Base-by-base conservation (phyloP, 2,113 vertebrate species). In the Axis porcinus region DNA sequence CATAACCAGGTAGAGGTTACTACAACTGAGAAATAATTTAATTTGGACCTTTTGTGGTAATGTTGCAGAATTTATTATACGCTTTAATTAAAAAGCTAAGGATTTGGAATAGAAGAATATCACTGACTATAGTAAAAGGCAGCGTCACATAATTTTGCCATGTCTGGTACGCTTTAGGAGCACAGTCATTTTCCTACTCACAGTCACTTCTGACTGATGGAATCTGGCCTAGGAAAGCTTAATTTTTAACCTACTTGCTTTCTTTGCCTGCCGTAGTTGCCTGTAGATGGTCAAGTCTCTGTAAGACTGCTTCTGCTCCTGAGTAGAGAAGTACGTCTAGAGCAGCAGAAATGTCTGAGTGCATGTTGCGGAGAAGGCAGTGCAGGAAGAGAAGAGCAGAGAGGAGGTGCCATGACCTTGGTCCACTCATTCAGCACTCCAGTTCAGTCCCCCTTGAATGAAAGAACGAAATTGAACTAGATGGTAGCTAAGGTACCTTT, bases 11-110 rank as follows among this genome's bases (percentile, higher is more conserved):
- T 33, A 70, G 27, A 78, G 33, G 28, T 76, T 90, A 62, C 55
- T 92, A 5, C 83, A 95, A 91, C 6, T 67, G 70, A 86, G 74
- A 54, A 94, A 89, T 91, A 50, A 92, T 62, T 78, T 94, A 67
- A 87, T 92, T 67, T 21, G 36, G 27, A 92, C 27, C 33, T 91
- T 96, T 30, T 16, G 93, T 60, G 60, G n/a, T 87, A 93, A 52
- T 33, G 45, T 50, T 67, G 2, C 6, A 91, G 36, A 92, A 78
- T 47, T 43, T 88, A 52, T 93, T 81, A 70, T 88, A 23, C 33
- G 85, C 47, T 89, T 95, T 67, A 55, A 82, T 36, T 97, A 36
- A 92, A 89, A 84, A 91, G 13, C 43, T 67, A 74, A 74, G 62
- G 83, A 84, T 88, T 60, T 88, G 82, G 25, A 45, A 55, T 36